These are phyloP conservation scores for Chaunax sp. DNA, from an alignment of 2,797 vertebrate species.

Conservation along the genomic window DNA sequence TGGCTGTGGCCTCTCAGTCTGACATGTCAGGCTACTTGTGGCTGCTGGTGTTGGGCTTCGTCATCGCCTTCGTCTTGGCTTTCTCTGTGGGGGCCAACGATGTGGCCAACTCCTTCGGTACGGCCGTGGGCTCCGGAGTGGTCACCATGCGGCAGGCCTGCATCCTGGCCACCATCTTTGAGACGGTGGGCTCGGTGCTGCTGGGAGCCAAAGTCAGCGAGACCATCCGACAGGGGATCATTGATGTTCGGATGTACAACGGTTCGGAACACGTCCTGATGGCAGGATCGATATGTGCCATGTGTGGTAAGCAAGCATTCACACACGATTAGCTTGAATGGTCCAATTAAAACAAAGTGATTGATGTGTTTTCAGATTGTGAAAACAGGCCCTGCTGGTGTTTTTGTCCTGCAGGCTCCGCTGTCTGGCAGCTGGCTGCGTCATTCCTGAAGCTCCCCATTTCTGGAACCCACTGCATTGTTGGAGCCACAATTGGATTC, in stretches of 20 bases:
- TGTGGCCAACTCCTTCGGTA: slow-evolving; percentile 97
- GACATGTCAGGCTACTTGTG: slow-evolving; percentile 83
- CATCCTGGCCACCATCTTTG: slow-evolving; percentile 92
- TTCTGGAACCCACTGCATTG: slow-evolving; percentile 98
- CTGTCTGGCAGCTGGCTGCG: slow-evolving; percentile 94
- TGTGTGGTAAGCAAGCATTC: slow-evolving; percentile 92
- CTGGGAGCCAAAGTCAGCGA: slow-evolving; percentile 96
- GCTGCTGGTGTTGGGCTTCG: slow-evolving; percentile 91
- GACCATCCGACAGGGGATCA: slow-evolving; percentile 94
- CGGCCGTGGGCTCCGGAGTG: slow-evolving; percentile 95
- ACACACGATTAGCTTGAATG: neutral
- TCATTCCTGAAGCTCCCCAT: slow-evolving; percentile 97
- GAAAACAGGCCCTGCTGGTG: neutral
- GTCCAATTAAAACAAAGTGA: neutral
- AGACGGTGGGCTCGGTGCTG: slow-evolving; percentile 93
- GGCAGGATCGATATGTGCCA: slow-evolving; percentile 94
- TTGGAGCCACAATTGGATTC: slow-evolving; percentile 97
- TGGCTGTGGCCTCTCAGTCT: slow-evolving; percentile 54
- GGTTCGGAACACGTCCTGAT: slow-evolving; percentile 84
- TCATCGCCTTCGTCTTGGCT: slow-evolving; percentile 95
- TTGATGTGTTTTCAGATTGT: neutral
- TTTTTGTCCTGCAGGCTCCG: slow-evolving; percentile 86
- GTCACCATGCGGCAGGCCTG: slow-evolving; percentile 95
- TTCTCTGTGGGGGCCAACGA: slow-evolving; percentile 98
- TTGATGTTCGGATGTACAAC: slow-evolving; percentile 91